Conservation (phyloP, 2,113 vertebrate genomes). For the Megaceryle torquata region DNA sequence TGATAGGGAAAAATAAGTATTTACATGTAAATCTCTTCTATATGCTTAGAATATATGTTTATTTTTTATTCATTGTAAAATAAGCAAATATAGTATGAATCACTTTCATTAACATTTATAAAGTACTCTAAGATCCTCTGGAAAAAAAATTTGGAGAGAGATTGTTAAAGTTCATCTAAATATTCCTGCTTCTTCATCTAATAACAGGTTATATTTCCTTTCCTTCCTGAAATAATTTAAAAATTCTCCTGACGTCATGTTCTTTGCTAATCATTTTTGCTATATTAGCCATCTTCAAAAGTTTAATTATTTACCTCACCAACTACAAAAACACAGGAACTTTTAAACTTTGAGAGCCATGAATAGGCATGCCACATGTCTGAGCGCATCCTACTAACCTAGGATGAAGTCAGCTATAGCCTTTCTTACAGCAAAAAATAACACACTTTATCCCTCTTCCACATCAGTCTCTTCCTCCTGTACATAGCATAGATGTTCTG, state of each 20-base stretch:
- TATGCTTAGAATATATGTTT: background rate
- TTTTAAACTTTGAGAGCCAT: background rate
- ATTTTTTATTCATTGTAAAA: background rate
- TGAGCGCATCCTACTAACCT: background rate
- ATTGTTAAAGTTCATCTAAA: background rate
- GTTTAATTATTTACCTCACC: background rate
- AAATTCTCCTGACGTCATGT: background rate
- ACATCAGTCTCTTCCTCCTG: constrained; percentile 12
- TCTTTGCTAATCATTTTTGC: background rate
- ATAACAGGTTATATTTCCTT: background rate
- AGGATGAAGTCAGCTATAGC: background rate
- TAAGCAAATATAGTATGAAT: background rate
- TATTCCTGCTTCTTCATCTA: background rate
- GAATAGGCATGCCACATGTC: background rate
- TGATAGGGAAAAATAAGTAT: background rate
- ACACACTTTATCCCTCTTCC: background rate
- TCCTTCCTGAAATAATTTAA: background rate
- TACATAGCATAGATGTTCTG: background rate
- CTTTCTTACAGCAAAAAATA: background rate
- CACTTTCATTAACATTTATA: background rate
- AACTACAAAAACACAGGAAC: background rate
- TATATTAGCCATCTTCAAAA: background rate
- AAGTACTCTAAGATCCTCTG: background rate
- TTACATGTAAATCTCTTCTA: background rate
- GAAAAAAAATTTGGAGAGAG: background rate